Conservation (phyloP, 2,797 vertebrate genomes). For the Lagothrix lagotricha region DNA sequence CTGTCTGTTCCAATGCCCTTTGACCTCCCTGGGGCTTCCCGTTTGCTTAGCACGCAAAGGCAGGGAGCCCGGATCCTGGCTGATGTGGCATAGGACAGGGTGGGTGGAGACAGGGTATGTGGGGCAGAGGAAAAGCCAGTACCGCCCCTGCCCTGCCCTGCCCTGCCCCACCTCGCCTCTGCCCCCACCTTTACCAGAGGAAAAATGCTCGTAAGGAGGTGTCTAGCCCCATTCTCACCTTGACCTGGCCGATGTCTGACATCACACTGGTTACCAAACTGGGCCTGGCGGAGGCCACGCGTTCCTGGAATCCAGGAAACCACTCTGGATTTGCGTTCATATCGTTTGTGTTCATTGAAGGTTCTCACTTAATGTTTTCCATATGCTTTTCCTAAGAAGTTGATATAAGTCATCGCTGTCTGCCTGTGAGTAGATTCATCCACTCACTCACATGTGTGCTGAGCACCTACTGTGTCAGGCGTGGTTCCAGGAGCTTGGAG, state of each 20-base stretch:
- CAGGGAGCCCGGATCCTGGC: neutral
- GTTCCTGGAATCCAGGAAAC: neutral
- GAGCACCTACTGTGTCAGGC: neutral
- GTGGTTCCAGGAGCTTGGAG: neutral
- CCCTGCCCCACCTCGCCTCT: too few relatives aligned
- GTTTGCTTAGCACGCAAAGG: neutral
- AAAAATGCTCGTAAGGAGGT: neutral
- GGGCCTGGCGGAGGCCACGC: neutral
- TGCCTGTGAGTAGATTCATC: neutral
- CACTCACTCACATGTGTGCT: too few relatives aligned
- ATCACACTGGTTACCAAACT: neutral
- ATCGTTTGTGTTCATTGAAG: neutral
- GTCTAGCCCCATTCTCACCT: neutral
- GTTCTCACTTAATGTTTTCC: neutral
- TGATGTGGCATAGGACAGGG: neutral
- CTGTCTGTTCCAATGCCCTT: rapidly evolving
- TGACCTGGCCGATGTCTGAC: neutral
- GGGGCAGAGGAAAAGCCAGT: neutral
- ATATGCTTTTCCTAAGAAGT: neutral
- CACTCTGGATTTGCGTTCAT: neutral
- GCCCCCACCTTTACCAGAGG: neutral
- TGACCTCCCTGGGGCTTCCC: neutral
- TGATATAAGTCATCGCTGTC: neutral
- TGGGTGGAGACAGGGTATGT: neutral
- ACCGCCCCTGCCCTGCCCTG: too few relatives aligned